phyloP scores from a whole-genome alignment of 64 coral and sea anemone genomes.

The Pocillopora verrucosa region DNA sequence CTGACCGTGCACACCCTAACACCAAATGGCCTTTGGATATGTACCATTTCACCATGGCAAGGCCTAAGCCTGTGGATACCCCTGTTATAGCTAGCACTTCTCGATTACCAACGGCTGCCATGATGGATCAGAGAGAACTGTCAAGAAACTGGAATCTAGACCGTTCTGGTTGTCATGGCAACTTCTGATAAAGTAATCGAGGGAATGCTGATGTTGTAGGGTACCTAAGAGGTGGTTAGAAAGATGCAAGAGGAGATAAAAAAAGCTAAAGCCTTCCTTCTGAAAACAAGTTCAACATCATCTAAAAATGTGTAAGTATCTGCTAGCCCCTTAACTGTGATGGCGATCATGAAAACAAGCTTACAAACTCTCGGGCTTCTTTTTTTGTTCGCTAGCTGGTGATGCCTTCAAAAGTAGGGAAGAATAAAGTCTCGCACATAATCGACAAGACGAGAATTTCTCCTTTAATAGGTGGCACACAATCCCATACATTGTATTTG shows the following conservation, averaged over 20 bases:
- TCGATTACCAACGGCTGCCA: background rate
- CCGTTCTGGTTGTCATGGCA: constrained; percentile 19
- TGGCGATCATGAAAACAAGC: too few species aligned
- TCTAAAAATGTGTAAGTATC: constrained; percentile 87
- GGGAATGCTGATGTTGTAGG: too few species aligned
- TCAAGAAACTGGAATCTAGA: background rate
- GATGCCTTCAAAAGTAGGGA: too few species aligned
- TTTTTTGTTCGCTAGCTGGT: too few species aligned
- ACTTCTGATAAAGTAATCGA: background rate
- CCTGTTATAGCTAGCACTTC: constrained; percentile 61
- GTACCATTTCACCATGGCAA: constrained; percentile 72
- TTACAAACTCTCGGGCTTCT: too few species aligned
- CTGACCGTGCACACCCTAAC: constrained; percentile 63
- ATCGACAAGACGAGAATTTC: too few species aligned
- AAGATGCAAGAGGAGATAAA: constrained; percentile 77
- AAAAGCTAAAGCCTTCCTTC: constrained; percentile 76
- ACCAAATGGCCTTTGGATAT: constrained; percentile 49
- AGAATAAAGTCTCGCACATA: too few species aligned
- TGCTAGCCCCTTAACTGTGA: background rate
- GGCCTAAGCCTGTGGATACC: constrained; percentile 64
- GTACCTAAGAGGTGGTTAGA: too few species aligned
- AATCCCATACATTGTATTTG: too few species aligned
- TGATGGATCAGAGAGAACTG: background rate
- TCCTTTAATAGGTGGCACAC: too few species aligned
- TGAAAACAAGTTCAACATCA: constrained; percentile 71